Conservation (phyloP, 2,797 vertebrate genomes). For the Hypotaenidia okinawae region DNA sequence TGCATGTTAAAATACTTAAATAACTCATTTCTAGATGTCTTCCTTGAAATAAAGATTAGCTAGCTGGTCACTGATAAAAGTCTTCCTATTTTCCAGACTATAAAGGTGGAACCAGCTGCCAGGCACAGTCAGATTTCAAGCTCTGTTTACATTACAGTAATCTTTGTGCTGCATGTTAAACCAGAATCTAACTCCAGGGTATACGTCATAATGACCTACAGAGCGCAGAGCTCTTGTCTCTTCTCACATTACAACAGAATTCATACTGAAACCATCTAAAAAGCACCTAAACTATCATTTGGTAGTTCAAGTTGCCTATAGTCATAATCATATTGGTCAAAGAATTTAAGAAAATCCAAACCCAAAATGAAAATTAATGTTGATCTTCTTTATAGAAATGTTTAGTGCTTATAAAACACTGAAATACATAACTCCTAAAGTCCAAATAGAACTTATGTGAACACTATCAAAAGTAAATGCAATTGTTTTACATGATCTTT, state of each 20-base stretch:
- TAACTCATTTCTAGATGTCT: neutral
- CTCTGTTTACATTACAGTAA: conserved; percentile 25
- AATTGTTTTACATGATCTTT: neutral
- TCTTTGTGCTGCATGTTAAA: conserved; percentile 21
- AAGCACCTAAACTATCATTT: neutral
- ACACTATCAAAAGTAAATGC: neutral
- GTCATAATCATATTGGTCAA: neutral
- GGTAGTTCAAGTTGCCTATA: neutral
- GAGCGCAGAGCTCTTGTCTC: neutral
- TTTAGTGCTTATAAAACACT: neutral
- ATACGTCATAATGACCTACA: neutral
- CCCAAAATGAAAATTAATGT: neutral
- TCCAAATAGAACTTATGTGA: neutral
- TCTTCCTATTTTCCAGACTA: neutral
- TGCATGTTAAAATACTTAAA: neutral
- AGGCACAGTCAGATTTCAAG: conserved; percentile 24
- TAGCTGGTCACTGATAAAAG: neutral
- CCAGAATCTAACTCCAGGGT: conserved; percentile 17
- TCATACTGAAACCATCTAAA: neutral
- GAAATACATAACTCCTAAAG: neutral
- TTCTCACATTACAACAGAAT: neutral
- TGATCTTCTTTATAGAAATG: neutral
- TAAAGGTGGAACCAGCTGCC: conserved; percentile 34
- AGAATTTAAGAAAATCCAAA: neutral
- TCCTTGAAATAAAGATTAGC: neutral